phyloP scores from a whole-genome alignment of 2,888 invertebrate genomes.

The Oxycera nigricornis region DNA sequence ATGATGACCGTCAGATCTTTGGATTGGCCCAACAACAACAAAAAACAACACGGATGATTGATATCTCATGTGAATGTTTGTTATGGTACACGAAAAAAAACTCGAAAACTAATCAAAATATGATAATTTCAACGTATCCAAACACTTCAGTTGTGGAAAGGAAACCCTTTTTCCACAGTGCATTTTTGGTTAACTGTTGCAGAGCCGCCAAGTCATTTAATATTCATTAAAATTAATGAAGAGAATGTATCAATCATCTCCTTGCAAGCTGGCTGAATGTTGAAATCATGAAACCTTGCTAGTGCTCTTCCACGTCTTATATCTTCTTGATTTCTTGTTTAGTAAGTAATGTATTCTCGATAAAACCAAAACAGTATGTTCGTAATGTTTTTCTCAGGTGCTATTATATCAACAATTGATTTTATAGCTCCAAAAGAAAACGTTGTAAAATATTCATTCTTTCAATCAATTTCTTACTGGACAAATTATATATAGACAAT shows the following conservation, averaged over 20 bases:
- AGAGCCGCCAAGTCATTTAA: conserved; percentile 39
- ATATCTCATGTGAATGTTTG: conserved; percentile 31
- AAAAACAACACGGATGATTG: conserved; percentile 33
- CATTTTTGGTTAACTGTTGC: neutral
- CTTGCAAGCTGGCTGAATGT: conserved; percentile 11
- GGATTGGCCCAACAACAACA: neutral
- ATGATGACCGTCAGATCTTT: neutral
- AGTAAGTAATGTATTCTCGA: conserved; percentile 46
- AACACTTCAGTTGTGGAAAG: conserved; percentile 27
- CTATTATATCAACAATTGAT: neutral
- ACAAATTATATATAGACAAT: no score
- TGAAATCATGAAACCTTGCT: conserved; percentile 12
- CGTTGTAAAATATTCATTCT: no score
- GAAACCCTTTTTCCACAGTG: conserved; percentile 28
- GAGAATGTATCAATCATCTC: conserved; percentile 52
- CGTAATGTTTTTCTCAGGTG: neutral
- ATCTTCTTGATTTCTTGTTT: conserved; percentile 44
- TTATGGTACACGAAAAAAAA: conserved; percentile 6
- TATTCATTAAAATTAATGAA: conserved; percentile 52
- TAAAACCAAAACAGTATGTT: neutral
- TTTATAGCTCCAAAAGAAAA: no score
- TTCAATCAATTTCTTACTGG: no score
- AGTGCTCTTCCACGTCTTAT: neutral
- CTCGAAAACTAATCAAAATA: conserved; percentile 42
- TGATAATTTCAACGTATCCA: conserved; percentile 36